Evolutionary conservation across 2,888 invertebrate genomes (phyloP), one percentile per base, ranked within the genome.

Genomic region (Chrysolina haemoptera): DNA sequence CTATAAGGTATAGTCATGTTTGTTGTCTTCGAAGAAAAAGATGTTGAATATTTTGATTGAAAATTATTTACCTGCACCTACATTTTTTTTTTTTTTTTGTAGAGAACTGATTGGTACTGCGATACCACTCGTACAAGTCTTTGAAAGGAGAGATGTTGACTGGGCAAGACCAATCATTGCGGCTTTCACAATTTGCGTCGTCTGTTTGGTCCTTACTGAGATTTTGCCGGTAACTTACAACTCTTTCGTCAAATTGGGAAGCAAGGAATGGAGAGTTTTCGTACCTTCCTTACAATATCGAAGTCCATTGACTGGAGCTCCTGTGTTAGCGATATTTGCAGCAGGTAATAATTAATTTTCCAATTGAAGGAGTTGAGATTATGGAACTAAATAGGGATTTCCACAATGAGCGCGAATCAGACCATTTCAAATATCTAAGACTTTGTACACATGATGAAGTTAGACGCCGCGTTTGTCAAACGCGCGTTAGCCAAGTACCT

Each of bases 81-180:
- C n/a, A n/a, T n/a, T n/a, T n/a, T 35, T 46, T 16, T 18, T 8
- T 40, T 35, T 27, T 48, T 62, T 67, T 68, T 62, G 72, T 84
- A 91, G 91, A 73, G 91, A 89, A 82, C 89, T 90, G 70, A 89
- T 90, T 27, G 90, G 91, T 73, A 91, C 91, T 14, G 90, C 91
- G 0, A 87, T 92, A 22, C 92, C 92, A 10, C 88, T 92, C 14
- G 90, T 91, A 0, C 90, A 91, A 46, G 88, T 92, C 12, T 88
- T 92, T 46, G 91, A 92, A 86, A 89, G 90, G 1, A 89, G 91
- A 41, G 89, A 91, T 20, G 90, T 91, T 0, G 90, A 89, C 50
- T 92, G 92, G 92, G 89, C 91, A 22, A 89, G 91, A 73, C 91
- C 91, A 9, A 86, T 91, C 10, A 88, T 92, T 77, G 91, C 92